A percentile compares a stretch with the other conserved stretches of the same genome.
phyloP scores from a whole-genome alignment of 2,888 invertebrate genomes.

The Scrobipalpa atriplicella region DNA sequence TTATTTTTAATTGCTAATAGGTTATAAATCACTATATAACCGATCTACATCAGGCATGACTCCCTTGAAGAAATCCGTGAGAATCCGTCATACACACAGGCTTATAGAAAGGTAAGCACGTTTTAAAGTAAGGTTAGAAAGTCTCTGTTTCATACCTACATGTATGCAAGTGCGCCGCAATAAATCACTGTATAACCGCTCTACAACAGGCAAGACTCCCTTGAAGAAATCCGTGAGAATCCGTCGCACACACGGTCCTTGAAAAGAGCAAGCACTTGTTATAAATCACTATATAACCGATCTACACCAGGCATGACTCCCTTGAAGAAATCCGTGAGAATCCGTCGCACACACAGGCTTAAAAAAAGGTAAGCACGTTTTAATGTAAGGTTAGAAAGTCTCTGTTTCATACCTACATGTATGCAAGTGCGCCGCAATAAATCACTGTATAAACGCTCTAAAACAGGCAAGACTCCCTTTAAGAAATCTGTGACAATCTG shows the following conservation, averaged over 20 bases:
- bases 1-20: no score
- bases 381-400: no score
- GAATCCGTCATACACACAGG: not conserved
- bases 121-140: no score
- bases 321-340: not conserved
- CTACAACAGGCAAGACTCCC: constrained; percentile 25
- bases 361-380: no score
- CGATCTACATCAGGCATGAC: constrained; percentile 30
- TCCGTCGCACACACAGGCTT: not conserved
- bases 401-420: no score
- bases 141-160: no score
- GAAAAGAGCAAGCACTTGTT: not conserved
- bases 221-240: not conserved
- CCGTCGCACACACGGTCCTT: not conserved
- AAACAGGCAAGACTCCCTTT: constrained; percentile 18
- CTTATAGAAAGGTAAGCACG: no score
- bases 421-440: no score
- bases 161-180: no score
- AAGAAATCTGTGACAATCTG: not conserved
- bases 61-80: not conserved
- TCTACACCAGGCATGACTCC: constrained; percentile 26
- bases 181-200: constrained; percentile 41
- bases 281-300: constrained; percentile 42
- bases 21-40: constrained; percentile 43
- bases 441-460: constrained; percentile 40